Percentiles rank a stretch among this genome's conserved stretches.
These are phyloP conservation scores for Harlomillsia oculata DNA, from an alignment of 1,140 invertebrate genomes.

Conservation along the genomic window DNA sequence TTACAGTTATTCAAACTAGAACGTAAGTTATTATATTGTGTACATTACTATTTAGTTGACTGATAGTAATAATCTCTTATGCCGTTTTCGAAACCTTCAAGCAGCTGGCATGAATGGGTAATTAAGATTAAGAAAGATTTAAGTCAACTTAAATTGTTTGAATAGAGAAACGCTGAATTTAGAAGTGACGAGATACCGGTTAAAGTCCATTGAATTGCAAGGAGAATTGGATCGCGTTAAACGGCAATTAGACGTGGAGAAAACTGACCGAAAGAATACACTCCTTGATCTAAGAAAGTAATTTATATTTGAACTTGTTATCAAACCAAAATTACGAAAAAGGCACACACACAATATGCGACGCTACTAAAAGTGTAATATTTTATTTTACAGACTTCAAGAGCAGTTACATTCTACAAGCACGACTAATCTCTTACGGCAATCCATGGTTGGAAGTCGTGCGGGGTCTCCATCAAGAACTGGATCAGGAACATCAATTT, in stretches of 20 bases:
- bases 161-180: constrained; percentile 24
- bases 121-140: neutral
- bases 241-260: constrained; percentile 25
- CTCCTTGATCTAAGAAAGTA: constrained; percentile 22
- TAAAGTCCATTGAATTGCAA: constrained; percentile 23
- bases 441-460: no score
- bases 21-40: no score
- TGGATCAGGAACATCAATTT: no score
- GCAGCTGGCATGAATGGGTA: neutral
- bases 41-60: neutral
- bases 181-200: constrained; percentile 19
- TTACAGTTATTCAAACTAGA: constrained; percentile 12
- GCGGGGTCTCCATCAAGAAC: no score
- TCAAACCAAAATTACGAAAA: no score
- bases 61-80: neutral
- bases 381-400: no score
- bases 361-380: no score
- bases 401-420: no score
- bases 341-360: no score
- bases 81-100: neutral
- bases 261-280: constrained; percentile 20
- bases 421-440: no score
- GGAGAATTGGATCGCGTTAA: constrained; percentile 22
- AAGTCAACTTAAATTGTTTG: no score
- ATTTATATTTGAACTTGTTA: no score